Evolutionary conservation across 2,888 invertebrate species (phyloP).

Genomic region (Hermaeophaga mercurialis): DNA sequence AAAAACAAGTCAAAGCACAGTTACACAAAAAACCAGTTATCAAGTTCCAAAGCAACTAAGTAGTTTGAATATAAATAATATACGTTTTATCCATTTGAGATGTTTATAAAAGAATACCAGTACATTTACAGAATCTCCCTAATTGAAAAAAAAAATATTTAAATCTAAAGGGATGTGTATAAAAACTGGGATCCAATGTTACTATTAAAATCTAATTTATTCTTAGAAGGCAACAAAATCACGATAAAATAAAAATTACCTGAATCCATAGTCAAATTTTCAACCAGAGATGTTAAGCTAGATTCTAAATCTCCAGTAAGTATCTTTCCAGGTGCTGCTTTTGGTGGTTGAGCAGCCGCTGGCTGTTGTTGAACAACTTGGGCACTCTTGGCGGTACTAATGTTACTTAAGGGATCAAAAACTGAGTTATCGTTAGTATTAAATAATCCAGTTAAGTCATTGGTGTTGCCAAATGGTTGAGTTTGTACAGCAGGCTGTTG

Average conservation of each 20-base stretch:
- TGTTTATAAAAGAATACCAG: too few relatives aligned
- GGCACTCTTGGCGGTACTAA: slow-evolving; percentile 54
- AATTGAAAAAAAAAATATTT: too few relatives aligned
- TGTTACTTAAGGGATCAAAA: slow-evolving; percentile 62
- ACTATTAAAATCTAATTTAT: too few relatives aligned
- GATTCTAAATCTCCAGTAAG: slow-evolving; percentile 93
- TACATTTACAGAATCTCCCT: too few relatives aligned
- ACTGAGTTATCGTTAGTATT: slow-evolving; percentile 60
- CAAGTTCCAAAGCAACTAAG: too few relatives aligned
- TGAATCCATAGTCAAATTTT: slow-evolving; percentile 85
- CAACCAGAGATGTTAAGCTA: slow-evolving; percentile 90
- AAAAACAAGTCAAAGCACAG: too few relatives aligned
- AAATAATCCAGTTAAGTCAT: slow-evolving; percentile 60
- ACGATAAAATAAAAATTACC: slow-evolving; percentile 54
- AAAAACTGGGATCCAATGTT: too few relatives aligned
- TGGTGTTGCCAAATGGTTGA: slow-evolving; percentile 46
- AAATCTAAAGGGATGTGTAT: too few relatives aligned
- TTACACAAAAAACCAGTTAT: too few relatives aligned
- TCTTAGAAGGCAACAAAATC: too few relatives aligned
- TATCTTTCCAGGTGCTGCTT: slow-evolving; percentile 61
- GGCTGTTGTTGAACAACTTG: slow-evolving; percentile 42
- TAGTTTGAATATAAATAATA: too few relatives aligned
- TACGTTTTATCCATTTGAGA: too few relatives aligned
- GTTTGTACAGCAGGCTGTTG: slow-evolving; percentile 30
- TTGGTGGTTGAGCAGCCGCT: slow-evolving; percentile 46